Percentiles rank a stretch among this genome's conserved stretches.
Conservation (phyloP, 2,797 vertebrate genomes). For the Acanthis flammea region DNA sequence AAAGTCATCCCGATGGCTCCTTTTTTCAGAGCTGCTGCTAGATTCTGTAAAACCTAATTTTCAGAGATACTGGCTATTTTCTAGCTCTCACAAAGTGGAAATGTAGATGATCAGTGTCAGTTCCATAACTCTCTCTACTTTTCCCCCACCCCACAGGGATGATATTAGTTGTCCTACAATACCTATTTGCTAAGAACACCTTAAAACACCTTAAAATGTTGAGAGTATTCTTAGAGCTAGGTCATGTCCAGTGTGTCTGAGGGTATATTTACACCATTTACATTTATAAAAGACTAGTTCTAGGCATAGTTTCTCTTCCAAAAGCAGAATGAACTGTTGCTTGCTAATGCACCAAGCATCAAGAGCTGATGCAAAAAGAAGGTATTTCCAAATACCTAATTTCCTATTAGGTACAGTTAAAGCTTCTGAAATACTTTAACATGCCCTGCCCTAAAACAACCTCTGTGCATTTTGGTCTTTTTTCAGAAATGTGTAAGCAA, state of each 20-base stretch:
- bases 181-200: background rate
- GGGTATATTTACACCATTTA: background rate
- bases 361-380: background rate
- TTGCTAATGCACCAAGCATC: background rate
- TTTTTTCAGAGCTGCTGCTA: background rate
- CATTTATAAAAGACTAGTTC: background rate
- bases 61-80: background rate
- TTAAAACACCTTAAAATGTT: background rate
- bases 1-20: background rate
- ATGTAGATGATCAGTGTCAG: background rate
- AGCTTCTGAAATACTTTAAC: background rate
- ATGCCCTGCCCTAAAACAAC: background rate
- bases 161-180: background rate
- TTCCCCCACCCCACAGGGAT: accelerated
- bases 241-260: background rate
- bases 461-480: background rate
- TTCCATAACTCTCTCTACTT: background rate
- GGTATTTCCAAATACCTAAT: background rate
- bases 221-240: background rate
- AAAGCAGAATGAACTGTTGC: background rate
- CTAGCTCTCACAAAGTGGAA: background rate
- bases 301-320: background rate
- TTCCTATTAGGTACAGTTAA: background rate
- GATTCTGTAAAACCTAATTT: background rate
- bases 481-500: background rate